A percentile compares a stretch with the other conserved stretches of the same genome.
These are phyloP conservation scores for Notarius quadriscutis DNA, from an alignment of 2,113 vertebrate species.

Conservation along the genomic window DNA sequence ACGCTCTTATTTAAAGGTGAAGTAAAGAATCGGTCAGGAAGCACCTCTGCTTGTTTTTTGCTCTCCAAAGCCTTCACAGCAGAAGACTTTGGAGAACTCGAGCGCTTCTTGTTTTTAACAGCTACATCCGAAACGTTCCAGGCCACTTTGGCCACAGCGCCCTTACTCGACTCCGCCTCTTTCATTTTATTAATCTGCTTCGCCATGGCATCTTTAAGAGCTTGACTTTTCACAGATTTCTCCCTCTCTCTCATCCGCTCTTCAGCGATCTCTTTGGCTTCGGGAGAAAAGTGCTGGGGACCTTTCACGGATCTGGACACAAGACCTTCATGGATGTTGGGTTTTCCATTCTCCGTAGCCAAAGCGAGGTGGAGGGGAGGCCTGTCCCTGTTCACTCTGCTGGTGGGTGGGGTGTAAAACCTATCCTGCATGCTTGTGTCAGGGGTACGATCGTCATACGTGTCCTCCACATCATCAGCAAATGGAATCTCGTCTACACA, in stretches of 20 bases:
- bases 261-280: slow-evolving; percentile 92
- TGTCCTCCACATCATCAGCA: slow-evolving; percentile 93
- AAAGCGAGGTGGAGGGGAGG: slow-evolving; percentile 70
- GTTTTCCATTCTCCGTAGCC: slow-evolving; percentile 82
- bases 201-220: slow-evolving; percentile 89
- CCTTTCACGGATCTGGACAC: slow-evolving; percentile 64
- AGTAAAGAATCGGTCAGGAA: slow-evolving; percentile 77
- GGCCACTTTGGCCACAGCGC: slow-evolving; percentile 65
- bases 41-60: slow-evolving; percentile 70
- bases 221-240: slow-evolving; percentile 93
- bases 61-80: slow-evolving; percentile 73
- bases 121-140: slow-evolving; percentile 60
- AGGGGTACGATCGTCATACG: slow-evolving; percentile 83
- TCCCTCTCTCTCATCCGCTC: slow-evolving; percentile 91
- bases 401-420: slow-evolving; percentile 85
- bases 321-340: slow-evolving; percentile 66
- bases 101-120: slow-evolving; percentile 68
- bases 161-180: slow-evolving; percentile 74
- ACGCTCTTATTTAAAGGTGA: slow-evolving; percentile 70
- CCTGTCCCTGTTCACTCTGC: slow-evolving; percentile 66
- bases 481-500: slow-evolving; percentile 96
- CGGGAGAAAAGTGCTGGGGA: slow-evolving; percentile 78
- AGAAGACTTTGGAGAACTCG: slow-evolving; percentile 66
- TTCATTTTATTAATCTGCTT: slow-evolving; percentile 90
- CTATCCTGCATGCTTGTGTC: slow-evolving; percentile 78